phyloP scores from a whole-genome alignment of 2,888 invertebrate species.

The Drosophila diplacantha region DNA sequence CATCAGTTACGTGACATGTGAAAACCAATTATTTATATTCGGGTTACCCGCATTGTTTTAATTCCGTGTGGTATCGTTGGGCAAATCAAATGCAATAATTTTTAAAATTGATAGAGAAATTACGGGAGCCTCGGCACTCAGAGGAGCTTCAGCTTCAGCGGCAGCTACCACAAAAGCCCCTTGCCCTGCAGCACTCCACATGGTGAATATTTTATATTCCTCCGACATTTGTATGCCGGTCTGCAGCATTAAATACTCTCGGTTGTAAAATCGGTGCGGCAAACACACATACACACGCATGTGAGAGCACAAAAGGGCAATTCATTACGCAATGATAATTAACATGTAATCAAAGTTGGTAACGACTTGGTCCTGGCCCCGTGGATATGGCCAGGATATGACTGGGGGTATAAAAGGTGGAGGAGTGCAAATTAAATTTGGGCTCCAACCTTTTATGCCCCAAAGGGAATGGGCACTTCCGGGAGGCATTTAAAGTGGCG shows the following conservation, averaged over 20 bases:
- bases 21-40: neutral
- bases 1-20: neutral
- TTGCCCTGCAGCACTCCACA: conserved; percentile 12
- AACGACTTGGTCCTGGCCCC: conserved; percentile 44
- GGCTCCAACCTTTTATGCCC: conserved; percentile 7
- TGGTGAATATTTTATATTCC: conserved; percentile 37
- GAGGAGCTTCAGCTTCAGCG: conserved; percentile 1
- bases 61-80: neutral
- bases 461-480: conserved; percentile 19
- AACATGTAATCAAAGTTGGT: conserved; percentile 67
- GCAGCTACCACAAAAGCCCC: conserved; percentile 13
- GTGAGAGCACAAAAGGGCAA: conserved; percentile 40
- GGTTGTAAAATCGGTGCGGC: conserved; percentile 18
- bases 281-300: neutral
- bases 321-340: conserved; percentile 57
- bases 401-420: conserved; percentile 8
- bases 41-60: neutral
- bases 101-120: conserved; percentile 24
- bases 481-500: conserved; percentile 32
- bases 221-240: conserved; percentile 27
- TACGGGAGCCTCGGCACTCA: conserved; percentile 8
- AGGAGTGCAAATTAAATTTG: conserved; percentile 49
- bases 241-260: conserved; percentile 18
- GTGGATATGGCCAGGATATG: conserved; percentile 34
- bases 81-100: conserved; percentile 22